Evolutionary conservation across 2,797 vertebrate genomes (phyloP), one percentile per base, ranked within the genome.

Genomic region (Sebastes nivosus): DNA sequence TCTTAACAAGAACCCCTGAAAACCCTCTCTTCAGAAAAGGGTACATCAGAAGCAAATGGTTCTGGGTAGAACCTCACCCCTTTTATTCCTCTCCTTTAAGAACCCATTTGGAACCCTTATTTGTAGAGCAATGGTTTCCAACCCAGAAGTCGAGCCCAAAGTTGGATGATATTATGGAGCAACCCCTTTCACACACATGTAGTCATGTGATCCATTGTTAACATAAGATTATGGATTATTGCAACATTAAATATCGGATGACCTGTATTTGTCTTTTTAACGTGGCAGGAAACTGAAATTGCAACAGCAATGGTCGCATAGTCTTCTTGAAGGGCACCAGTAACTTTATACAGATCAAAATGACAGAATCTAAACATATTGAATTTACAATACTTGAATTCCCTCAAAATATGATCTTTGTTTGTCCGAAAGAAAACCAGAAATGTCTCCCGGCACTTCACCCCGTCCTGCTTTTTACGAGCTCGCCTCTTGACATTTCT

Each of bases 401-500:
- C 66, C 55, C 42, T 57, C 8, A 80, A 54, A 65, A 67, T 63
- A 77, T 38, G 36, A 14, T 80, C 55, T 83, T 36, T 59, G 42
- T 71, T 75, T 67, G 9, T 55, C 55, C n/a, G 25, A 64, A 27
- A 60, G 52, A 64, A 46, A 27, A 2, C n/a, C 4, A 11, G 7
- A 75, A 81, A 57, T 1, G 27, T 25, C 74, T 80, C 2, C 27
- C 72, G 75, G 34, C 64, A 82, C 81, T 69, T 84, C 80, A 70
- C 20, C 59, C 14, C 2, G 0, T n/a, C 12, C 46, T 29, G 24
- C 59, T 84, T 70, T 80, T 58, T 42, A 63, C 63, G 27, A 83
- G 50, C 76, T 63, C 0, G 1, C 16, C 59, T 64, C 42, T 52
- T 75, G 68, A 83, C 72, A 73, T 81, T 52, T 82, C 63, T 79